Evolutionary conservation across 2,888 invertebrate species (phyloP), one percentile per base, ranked within the genome.

Genomic region (Megamerina dolium): DNA sequence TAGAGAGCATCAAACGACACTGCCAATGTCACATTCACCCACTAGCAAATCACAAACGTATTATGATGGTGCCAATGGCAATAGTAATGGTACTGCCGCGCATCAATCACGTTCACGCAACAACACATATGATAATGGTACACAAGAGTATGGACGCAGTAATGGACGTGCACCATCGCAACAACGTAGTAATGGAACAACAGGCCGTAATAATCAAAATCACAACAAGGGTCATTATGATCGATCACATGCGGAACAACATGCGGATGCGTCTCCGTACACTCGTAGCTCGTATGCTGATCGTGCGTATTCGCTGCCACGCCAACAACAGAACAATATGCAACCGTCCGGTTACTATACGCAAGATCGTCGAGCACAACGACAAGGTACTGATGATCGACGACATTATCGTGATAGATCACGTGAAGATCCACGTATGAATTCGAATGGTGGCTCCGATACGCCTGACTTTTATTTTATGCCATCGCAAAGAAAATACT

Each of bases 401-500:
- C 56, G 70, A 58, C 45, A 66, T 55, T 45, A 72, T 65, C 69
- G 63, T 21, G 63, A 64, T 43, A 46, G 63, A 5, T 60, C 66
- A 4, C 63, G 67, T 1, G 65, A 65, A 14, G 70, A 68, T 55
- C 67, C 66, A 2, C 66, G 67, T 12, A 47, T 61, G 40, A 58
- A 55, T 32, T 57, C 58, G 16, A 68, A 64, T 45, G 65, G 66
- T 14, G 72, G 72, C 18, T 60, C 68, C 3, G 72, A 72, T 55
- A 72, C 72, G 37, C 72, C 91, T 0, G 92, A 93, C 73, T 92
- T 92, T 73, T 93, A 93, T 73, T 93, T 92, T 71, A 92, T 93
- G 91, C 92, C 92, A 34, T 89, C 89, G 49, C 93, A 93, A 67
- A 74, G 93, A 51, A 91, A 92, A 72, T 91, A 92, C 73, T 90